A percentile compares a stretch with the other conserved stretches of the same genome.
phyloP scores from a whole-genome alignment of 2,888 invertebrate genomes.

The Baronia brevicornis region DNA sequence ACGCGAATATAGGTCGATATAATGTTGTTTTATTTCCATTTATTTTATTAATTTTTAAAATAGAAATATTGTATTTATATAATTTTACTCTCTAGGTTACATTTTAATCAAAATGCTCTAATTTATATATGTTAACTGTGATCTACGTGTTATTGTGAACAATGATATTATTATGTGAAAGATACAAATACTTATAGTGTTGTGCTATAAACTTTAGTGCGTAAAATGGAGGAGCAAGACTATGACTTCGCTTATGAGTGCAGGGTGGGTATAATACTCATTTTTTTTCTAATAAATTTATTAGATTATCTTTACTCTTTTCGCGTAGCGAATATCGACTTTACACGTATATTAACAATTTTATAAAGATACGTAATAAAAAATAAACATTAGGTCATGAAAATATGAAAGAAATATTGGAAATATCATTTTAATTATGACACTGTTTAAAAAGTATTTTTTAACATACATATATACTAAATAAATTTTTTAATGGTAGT shows the following conservation, averaged over 20 bases:
- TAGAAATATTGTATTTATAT: slow-evolving; percentile 14
- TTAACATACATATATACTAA: too few relatives aligned
- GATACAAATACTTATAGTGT: slow-evolving; percentile 37
- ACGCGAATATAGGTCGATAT: slow-evolving; percentile 6
- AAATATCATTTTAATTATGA: too few relatives aligned
- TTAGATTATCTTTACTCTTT: background rate
- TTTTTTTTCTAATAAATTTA: slow-evolving; percentile 1
- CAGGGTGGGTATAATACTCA: slow-evolving; percentile 75
- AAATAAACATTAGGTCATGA: too few relatives aligned
- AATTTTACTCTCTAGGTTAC: slow-evolving; percentile 29
- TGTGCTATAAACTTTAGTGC: slow-evolving; percentile 31
- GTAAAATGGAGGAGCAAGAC: slow-evolving; percentile 71
- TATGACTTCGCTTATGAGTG: slow-evolving; percentile 81
- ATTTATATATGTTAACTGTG: slow-evolving; percentile 24
- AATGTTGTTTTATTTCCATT: too few relatives aligned
- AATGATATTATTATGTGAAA: slow-evolving; percentile 42
- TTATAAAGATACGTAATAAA: too few relatives aligned
- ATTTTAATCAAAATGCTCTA: slow-evolving; percentile 16
- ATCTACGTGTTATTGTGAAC: slow-evolving; percentile 22
- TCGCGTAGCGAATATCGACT: too few relatives aligned
- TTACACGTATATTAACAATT: too few relatives aligned
- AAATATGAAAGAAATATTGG: too few relatives aligned
- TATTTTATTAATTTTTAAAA: slow-evolving; percentile 17
- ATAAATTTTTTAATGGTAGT: too few relatives aligned
- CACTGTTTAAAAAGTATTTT: too few relatives aligned